phyloP scores from a whole-genome alignment of 1,140 invertebrate genomes.

The Sminthurinus signatus region DNA sequence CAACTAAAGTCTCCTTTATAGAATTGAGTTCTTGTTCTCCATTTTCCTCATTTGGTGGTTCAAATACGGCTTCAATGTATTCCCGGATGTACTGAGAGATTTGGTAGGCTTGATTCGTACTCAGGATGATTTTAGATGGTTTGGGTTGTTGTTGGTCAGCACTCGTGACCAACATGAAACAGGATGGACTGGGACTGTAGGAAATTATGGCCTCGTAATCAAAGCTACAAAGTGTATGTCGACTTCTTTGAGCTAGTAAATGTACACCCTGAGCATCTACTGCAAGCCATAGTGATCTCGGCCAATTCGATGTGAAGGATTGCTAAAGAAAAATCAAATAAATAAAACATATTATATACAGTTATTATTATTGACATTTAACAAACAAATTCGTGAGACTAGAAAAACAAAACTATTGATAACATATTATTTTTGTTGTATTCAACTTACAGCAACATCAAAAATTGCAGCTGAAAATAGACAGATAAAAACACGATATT shows the following conservation, averaged over 20 bases:
- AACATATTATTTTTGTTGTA: no score
- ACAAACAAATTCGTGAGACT: no score
- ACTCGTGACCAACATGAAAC: constrained; percentile 82
- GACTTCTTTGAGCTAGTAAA: constrained; percentile 72
- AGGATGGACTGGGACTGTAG: constrained; percentile 80
- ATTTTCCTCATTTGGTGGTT: not conserved
- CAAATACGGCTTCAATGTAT: constrained; percentile 53
- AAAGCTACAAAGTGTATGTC: constrained; percentile 80
- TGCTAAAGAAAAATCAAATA: constrained; percentile 56
- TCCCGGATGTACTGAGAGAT: constrained; percentile 88
- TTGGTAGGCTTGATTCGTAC: constrained; percentile 82
- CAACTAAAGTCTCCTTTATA: not conserved
- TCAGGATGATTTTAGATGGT: constrained; percentile 83
- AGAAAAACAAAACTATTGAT: not conserved
- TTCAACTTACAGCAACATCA: constrained; percentile 58
- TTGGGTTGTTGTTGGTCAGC: constrained; percentile 65
- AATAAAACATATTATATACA: no score
- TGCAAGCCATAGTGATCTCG: constrained; percentile 75
- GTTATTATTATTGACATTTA: no score
- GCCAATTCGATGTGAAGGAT: constrained; percentile 94
- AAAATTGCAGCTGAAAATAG: constrained; percentile 93
- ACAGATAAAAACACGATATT: no score
- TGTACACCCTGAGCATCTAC: constrained; percentile 90
- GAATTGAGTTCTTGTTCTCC: not conserved
- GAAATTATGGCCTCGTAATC: constrained; percentile 79